Percentiles rank a stretch among this genome's conserved stretches.
Evolutionary conservation across 2,797 vertebrate species (phyloP).

Genomic region (Babyrousa celebensis): DNA sequence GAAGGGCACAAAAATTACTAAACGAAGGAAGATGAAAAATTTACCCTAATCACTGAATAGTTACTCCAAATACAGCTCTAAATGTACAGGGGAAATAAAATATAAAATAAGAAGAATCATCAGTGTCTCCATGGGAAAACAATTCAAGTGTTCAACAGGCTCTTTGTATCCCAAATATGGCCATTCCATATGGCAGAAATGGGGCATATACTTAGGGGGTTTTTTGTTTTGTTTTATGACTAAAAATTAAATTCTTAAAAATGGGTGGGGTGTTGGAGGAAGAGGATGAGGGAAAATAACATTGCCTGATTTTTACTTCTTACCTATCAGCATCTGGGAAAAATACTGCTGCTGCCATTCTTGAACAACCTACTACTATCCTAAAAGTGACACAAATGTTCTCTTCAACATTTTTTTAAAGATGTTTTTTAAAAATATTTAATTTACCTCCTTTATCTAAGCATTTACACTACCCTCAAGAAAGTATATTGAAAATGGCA

Average conservation of each 20-base stretch:
- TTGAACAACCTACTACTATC: slow-evolving; percentile 35
- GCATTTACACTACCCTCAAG: neutral
- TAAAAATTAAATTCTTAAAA: slow-evolving; percentile 51
- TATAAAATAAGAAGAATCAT: slow-evolving; percentile 6
- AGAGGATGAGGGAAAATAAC: neutral
- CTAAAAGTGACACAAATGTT: neutral
- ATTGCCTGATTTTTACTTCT: slow-evolving; percentile 32
- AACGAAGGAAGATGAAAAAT: slow-evolving; percentile 5
- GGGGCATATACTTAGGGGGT: neutral
- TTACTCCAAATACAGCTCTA: slow-evolving; percentile 18
- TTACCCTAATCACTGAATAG: neutral
- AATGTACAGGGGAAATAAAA: neutral
- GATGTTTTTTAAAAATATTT: slow-evolving; percentile 12
- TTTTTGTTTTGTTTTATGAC: slow-evolving; percentile 18
- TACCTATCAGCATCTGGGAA: neutral
- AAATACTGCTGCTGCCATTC: neutral
- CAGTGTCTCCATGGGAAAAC: neutral
- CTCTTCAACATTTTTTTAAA: neutral
- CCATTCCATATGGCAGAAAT: slow-evolving; percentile 26
- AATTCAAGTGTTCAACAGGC: neutral
- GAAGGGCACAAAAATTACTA: neutral
- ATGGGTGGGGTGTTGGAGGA: neutral
- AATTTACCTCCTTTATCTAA: slow-evolving; percentile 5
- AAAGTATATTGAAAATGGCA: slow-evolving; percentile 18
- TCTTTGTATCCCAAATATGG: neutral